phyloP scores from a whole-genome alignment of 2,113 vertebrate genomes.

The Petromus typicus region DNA sequence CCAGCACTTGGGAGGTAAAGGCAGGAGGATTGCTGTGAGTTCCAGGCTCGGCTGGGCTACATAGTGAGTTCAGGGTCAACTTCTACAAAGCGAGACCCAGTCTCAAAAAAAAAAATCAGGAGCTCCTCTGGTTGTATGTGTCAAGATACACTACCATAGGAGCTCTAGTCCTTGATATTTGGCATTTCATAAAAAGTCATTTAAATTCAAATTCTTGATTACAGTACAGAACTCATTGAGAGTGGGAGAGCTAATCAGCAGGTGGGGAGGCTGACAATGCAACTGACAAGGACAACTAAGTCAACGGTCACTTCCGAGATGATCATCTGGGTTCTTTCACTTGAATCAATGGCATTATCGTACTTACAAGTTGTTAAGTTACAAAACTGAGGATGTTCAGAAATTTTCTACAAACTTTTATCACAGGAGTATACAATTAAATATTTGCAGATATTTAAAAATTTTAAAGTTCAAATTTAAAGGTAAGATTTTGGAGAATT shows the following conservation, averaged over 20 bases:
- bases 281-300: background rate
- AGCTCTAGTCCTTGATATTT: background rate
- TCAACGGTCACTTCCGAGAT: background rate
- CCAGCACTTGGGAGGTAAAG: too few species aligned
- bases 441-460: background rate
- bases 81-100: too few species aligned
- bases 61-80: too few species aligned
- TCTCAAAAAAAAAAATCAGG: too few species aligned
- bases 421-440: background rate
- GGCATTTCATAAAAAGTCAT: background rate
- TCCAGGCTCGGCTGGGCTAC: too few species aligned
- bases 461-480: background rate
- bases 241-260: background rate
- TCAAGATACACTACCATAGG: background rate
- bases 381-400: background rate
- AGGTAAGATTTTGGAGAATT: background rate
- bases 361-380: background rate
- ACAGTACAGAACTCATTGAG: background rate
- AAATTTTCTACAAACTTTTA: background rate
- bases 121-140: background rate
- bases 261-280: background rate
- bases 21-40: too few species aligned
- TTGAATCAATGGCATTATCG: background rate
- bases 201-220: background rate
- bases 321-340: background rate